phyloP scores from a whole-genome alignment of 1,140 invertebrate genomes.

The Tachypleus tridentatus region DNA sequence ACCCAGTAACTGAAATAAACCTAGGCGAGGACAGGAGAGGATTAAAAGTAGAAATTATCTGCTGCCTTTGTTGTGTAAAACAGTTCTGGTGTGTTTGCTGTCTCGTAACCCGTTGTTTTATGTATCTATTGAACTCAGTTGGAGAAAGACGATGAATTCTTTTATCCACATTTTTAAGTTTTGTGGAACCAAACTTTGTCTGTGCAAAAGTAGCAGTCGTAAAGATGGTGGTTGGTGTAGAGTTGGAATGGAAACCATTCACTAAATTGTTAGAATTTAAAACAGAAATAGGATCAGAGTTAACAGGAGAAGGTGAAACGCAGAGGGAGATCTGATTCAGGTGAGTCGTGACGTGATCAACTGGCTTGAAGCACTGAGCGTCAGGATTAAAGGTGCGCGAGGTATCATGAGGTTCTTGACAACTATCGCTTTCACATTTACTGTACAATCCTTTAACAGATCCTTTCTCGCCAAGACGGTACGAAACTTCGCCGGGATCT shows the following conservation, averaged over 20 bases:
- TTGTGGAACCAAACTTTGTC: slow-evolving; percentile 97
- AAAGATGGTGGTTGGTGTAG: slow-evolving; percentile 64
- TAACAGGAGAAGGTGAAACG: too few species aligned
- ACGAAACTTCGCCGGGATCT: slow-evolving; percentile 80
- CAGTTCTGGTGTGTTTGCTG: slow-evolving; percentile 56
- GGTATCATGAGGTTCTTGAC: slow-evolving; percentile 54
- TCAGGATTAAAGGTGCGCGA: slow-evolving; percentile 90
- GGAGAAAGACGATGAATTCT: slow-evolving; percentile 80
- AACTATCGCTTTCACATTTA: slow-evolving; percentile 43
- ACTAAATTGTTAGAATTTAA: too few species aligned
- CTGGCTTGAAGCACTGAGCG: slow-evolving; percentile 88
- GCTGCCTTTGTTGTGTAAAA: slow-evolving; percentile 32
- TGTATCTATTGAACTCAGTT: slow-evolving; percentile 92
- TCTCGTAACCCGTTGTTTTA: slow-evolving; percentile 81
- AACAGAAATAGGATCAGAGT: too few species aligned
- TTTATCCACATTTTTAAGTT: slow-evolving; percentile 90
- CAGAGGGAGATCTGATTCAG: slow-evolving; percentile 29
- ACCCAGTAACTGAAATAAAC: too few species aligned
- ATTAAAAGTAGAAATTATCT: slow-evolving; percentile 33
- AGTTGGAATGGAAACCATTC: slow-evolving; percentile 19
- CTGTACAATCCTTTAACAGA: slow-evolving; percentile 79
- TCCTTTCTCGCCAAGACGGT: slow-evolving; percentile 80
- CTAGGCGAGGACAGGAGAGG: not conserved
- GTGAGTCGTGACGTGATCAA: slow-evolving; percentile 48
- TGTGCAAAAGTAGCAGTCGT: slow-evolving; percentile 95